A percentile compares a stretch with the other conserved stretches of the same genome.
phyloP scores from a whole-genome alignment of 2,888 invertebrate genomes.

The Nymphalis polychloros region DNA sequence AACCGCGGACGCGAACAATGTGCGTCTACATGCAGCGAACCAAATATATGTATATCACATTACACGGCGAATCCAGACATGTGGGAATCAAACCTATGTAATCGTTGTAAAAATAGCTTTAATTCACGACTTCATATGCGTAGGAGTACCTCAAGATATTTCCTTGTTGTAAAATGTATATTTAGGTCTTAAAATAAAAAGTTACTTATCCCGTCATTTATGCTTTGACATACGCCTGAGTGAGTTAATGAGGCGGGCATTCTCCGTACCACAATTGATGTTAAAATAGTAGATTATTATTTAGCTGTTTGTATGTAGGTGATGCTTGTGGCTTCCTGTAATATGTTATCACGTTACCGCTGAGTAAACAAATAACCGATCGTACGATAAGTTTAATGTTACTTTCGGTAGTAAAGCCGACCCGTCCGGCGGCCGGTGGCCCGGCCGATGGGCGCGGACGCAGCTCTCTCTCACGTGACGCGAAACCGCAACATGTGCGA shows the following conservation, averaged over 20 bases:
- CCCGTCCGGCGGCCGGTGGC: not conserved
- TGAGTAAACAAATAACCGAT: not conserved
- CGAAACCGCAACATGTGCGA: slow-evolving; percentile 11
- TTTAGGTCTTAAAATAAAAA: too few species aligned
- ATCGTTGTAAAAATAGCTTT: too few species aligned
- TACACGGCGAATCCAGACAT: too few species aligned
- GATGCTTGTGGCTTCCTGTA: not conserved
- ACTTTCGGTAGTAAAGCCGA: slow-evolving; percentile 12
- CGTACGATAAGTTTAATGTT: not conserved
- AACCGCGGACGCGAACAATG: not conserved
- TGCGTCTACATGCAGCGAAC: not conserved
- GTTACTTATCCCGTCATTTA: too few species aligned
- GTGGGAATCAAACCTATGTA: too few species aligned
- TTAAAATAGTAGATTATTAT: not conserved
- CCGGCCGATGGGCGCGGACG: not conserved
- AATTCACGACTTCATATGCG: too few species aligned
- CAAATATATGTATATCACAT: too few species aligned
- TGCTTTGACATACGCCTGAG: too few species aligned
- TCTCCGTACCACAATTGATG: too few species aligned
- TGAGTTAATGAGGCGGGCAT: too few species aligned
- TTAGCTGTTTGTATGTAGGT: not conserved
- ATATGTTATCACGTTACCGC: not conserved
- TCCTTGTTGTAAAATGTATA: too few species aligned
- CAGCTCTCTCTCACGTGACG: slow-evolving; percentile 28
- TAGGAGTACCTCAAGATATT: too few species aligned